Conservation (phyloP, 2,797 vertebrate genomes). For the Sparus aurata region DNA sequence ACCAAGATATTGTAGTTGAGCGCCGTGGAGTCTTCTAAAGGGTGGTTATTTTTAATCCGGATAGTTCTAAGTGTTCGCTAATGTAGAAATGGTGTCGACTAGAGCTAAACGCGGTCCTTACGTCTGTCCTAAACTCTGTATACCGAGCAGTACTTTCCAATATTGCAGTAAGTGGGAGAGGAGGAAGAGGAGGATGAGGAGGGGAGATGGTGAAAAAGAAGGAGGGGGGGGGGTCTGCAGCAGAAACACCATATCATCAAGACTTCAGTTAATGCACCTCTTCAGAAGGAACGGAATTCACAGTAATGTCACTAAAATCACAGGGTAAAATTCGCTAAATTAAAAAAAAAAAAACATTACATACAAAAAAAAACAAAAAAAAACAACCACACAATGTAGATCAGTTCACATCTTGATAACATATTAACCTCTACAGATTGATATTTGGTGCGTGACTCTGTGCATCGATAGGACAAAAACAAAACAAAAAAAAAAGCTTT, state of each 20-base stretch:
- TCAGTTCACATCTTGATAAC: conserved; percentile 71
- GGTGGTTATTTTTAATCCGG: conserved; percentile 50
- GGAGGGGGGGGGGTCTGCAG: conserved; percentile 61
- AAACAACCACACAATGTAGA: conserved; percentile 67
- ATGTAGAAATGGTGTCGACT: conserved; percentile 49
- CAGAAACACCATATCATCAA: conserved; percentile 58
- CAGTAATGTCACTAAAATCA: conserved; percentile 80
- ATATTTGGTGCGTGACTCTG: conserved; percentile 83
- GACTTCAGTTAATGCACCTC: conserved; percentile 68
- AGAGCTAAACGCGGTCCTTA: conserved; percentile 49
- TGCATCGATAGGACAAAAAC: conserved; percentile 73
- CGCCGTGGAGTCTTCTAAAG: conserved; percentile 41
- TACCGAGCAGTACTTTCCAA: conserved; percentile 48
- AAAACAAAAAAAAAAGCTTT: conserved; percentile 82
- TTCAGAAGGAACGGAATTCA: conserved; percentile 71
- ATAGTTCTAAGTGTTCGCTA: conserved; percentile 42
- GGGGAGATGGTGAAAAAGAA: conserved; percentile 20
- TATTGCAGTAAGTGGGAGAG: conserved; percentile 64
- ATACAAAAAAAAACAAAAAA: conserved; percentile 67
- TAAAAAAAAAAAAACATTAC: conserved; percentile 71
- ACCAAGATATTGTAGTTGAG: conserved; percentile 26
- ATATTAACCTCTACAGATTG: conserved; percentile 66
- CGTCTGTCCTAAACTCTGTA: conserved; percentile 49
- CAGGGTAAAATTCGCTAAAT: conserved; percentile 66
- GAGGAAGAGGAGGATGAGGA: conserved; percentile 14